Percentiles rank a stretch among this genome's conserved stretches.
Evolutionary conservation across 2,113 vertebrate genomes (phyloP).

Genomic region (Scalopus aquaticus): DNA sequence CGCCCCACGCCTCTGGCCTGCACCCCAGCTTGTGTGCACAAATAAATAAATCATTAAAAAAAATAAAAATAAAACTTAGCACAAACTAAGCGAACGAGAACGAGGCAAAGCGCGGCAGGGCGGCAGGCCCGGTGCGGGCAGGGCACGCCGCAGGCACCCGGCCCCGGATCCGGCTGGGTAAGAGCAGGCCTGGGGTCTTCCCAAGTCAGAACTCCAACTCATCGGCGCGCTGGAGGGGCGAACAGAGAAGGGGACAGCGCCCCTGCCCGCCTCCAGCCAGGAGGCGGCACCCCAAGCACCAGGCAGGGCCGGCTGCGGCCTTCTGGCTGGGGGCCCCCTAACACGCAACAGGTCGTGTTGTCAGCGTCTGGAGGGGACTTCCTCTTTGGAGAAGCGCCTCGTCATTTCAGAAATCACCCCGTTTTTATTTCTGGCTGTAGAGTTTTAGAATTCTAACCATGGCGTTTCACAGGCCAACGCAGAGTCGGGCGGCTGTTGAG

Average conservation of each 20-base stretch:
- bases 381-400: background rate
- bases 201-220: fast-evolving
- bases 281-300: too few species aligned
- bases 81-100: background rate
- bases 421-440: background rate
- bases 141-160: too few species aligned
- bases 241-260: fast-evolving
- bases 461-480: too few species aligned
- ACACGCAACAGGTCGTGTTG: background rate
- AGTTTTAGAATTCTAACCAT: background rate
- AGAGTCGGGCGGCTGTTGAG: too few species aligned
- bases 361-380: background rate
- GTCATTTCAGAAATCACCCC: background rate
- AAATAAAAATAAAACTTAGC: too few species aligned
- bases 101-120: background rate
- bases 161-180: background rate
- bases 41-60: too few species aligned
- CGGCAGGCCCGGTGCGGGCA: too few species aligned
- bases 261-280: fast-evolving
- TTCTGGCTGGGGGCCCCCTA: too few species aligned
- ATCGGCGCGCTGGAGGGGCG: background rate
- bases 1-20: too few species aligned
- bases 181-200: too few species aligned
- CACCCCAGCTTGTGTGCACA: too few species aligned
- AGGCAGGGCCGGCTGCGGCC: too few species aligned